Evolutionary conservation across 1,140 invertebrate genomes (phyloP), one percentile per base, ranked within the genome.

Genomic region (Heliconius hewitsoni): DNA sequence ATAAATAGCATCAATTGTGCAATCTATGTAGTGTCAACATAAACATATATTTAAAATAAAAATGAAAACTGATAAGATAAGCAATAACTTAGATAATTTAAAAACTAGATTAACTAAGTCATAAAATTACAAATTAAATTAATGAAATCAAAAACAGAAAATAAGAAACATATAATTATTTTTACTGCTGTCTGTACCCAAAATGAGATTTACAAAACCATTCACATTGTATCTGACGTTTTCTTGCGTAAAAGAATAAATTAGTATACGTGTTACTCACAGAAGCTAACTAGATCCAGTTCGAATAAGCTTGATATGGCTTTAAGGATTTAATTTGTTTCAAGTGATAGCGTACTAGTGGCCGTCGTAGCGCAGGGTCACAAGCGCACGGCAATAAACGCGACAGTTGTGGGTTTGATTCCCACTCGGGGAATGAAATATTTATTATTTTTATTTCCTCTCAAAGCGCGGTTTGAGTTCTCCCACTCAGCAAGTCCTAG

Each of bases 251-350:
- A 73, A 39, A 19, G 72, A 23, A 11, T 73, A 73, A 73, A 73
- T 73, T 50, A 73, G 42, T 73, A 73, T 46, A 73, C 46, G 27
- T 73, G 37, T 27, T 46, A n/a, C 39, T 19, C 39, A 73, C 71
- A 46, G 71, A 46, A 73, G 19, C 71, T 73, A 46, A 23, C 42
- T 46, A n/a, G 42, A 73, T 73, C 42, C 46, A 46, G 71, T 73
- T 73, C 37, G 37, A 46, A 13, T 70, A 30, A 76, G 46, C 19
- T 60, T 37, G 18, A 52, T 72, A 27, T 66, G 60, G 23, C 60
- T 66, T 66, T 66, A 16, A 66, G 11, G 23, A 30, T 2, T 66
- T 66, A 66, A 27, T 34, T 9, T 1, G 57, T 27, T 27, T 30
- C 2, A 34, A 34, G 30, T 34, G 30, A 34, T 34, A 34, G 30